Base-by-base conservation (phyloP, 1,140 invertebrate species). In the Trichonephila clavipes region DNA sequence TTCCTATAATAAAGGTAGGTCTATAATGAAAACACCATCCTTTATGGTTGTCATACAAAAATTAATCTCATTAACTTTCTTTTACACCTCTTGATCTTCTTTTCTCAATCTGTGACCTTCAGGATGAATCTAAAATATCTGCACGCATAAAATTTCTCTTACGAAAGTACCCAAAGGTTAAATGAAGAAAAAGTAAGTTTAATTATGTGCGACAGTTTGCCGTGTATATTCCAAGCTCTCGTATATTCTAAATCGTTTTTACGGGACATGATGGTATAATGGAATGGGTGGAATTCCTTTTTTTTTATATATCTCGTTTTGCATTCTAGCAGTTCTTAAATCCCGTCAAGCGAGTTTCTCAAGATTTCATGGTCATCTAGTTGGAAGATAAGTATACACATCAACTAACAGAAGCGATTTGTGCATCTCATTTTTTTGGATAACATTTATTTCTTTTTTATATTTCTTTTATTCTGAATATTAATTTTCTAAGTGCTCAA, bases 341-440 rank as follows among this genome's bases (percentile, higher is more conserved):
- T 24, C 86, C 86, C 28, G 86, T 64, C n/a, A 88, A 34, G 24
- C 86, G 62, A 34, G 86, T 88, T 88, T 88, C 82, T 64, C 86
- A 58, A 66, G 59, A 19, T 66, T 88, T 88, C 86, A 88, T 64
- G 86, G 86, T 88, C 86, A 66, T 40, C 62, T 28, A n/a, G 6
- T 88, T 64, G 58, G 21, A 12, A 16, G 83, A 28, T 59, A 59
- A 85, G 51, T 51, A 40, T 34, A 40, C 28, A 34, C 28, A 28
- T 77, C 34, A 40, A 18, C 14, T 64, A 18, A 14, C 12, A 77
- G 12, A 34, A 18, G 72, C 28, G 18, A 34, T 12, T 3, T 69
- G n/a, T 28, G 66, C 66, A 4, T 24, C 66, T 69, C 7, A 28
- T 28, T 69, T n/a, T n/a, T n/a, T 69, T 6, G 24, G 21, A 2